Base-by-base conservation (phyloP, 2,888 invertebrate species). In the Thysanoteuthis rhombus region DNA sequence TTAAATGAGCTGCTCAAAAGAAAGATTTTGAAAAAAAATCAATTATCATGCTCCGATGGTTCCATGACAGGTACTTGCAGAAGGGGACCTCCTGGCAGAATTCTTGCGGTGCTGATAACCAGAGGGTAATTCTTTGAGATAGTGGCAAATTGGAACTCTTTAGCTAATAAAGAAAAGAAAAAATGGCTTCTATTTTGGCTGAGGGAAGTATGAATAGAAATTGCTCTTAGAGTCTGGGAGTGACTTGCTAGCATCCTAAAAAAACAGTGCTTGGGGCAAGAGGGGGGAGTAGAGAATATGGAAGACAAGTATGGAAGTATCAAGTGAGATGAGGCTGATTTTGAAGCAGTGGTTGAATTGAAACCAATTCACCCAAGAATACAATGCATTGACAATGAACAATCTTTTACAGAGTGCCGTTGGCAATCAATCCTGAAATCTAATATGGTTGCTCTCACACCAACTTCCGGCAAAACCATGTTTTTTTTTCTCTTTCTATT, bases 121-220 rank as follows among this genome's bases (percentile, higher is more conserved):
- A n/a, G n/a, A 75, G 75, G 75, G n/a, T 8, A 75, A 75, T 75
- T 75, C 16, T 75, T 75, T n/a, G 12, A 12, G 10, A 58, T n/a
- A 75, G n/a, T n/a, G 0, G n/a, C 75, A n/a, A 75, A 75, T 75
- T 19, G 75, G n/a, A 75, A 75, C 75, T 75, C n/a, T 75, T 75
- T 75, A n/a, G 75, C 75, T n/a, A n/a, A 75, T n/a, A 75, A 75
- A 75, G 75, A n/a, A n/a, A 75, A 75, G n/a, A 58, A 75, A 75
- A 75, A 75, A 75, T n/a, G 10, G 0, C 10, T 75, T 75, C 75
- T 75, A 75, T 32, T 75, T 75, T 75, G n/a, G n/a, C n/a, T 32
- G 10, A 75, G n/a, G n/a, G 16, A 75, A 75, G n/a, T 10, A 75
- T 75, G n/a, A 75, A 75, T 32, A 75, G 8, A n/a, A 75, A 10